A percentile compares a stretch with the other conserved stretches of the same genome.
These are phyloP conservation scores for Anniella stebbinsi DNA, from an alignment of 2,797 vertebrate species.

Conservation along the genomic window DNA sequence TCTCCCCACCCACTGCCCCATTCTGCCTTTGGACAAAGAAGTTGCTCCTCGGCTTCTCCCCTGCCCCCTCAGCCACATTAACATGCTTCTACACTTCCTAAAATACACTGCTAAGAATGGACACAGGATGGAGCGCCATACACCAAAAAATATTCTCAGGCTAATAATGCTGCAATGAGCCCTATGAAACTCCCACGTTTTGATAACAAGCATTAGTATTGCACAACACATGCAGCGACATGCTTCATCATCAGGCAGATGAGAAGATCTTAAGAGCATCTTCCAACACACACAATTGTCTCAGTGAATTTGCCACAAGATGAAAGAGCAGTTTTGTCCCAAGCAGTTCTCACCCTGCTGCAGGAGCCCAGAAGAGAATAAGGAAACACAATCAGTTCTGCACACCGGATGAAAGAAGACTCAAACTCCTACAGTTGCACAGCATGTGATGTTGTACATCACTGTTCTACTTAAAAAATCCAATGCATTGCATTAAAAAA, in stretches of 20 bases:
- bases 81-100: neutral
- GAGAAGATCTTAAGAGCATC: neutral
- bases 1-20: no score
- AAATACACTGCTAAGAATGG: neutral
- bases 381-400: neutral
- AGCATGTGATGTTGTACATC: no score
- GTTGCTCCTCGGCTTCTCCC: neutral
- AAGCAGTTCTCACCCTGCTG: neutral
- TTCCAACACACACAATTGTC: neutral
- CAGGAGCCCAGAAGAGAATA: neutral
- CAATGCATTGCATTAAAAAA: neutral
- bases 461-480: neutral
- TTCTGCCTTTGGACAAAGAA: neutral
- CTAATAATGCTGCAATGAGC: neutral
- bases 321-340: neutral
- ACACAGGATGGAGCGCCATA: neutral
- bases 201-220: neutral
- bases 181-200: neutral
- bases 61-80: neutral
- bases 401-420: neutral
- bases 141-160: neutral
- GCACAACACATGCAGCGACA: neutral
- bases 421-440: neutral
- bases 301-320: neutral
- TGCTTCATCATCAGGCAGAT: neutral